These are phyloP conservation scores for Mormyrus hasselquistii DNA, from an alignment of 2,797 vertebrate species.

Conservation along the genomic window DNA sequence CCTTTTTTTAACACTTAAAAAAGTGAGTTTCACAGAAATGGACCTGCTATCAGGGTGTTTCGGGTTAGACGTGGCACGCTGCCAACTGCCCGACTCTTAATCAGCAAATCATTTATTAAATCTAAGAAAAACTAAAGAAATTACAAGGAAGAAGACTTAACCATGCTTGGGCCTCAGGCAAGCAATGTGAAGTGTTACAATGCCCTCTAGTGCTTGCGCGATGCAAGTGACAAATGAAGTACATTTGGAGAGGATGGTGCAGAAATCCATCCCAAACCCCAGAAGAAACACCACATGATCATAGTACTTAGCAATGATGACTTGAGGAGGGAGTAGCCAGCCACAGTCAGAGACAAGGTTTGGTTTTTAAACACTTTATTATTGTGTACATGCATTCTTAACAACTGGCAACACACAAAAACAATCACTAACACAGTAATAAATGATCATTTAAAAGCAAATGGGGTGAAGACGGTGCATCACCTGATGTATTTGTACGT, in stretches of 20 bases:
- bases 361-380: constrained; percentile 4
- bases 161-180: neutral
- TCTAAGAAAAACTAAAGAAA: neutral
- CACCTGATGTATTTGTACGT: neutral
- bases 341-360: neutral
- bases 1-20: neutral
- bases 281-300: neutral
- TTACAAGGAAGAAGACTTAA: neutral
- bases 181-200: constrained; percentile 16
- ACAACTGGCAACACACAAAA: neutral
- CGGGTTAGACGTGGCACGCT: neutral
- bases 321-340: neutral
- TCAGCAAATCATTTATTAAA: neutral
- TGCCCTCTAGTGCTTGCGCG: constrained; percentile 38
- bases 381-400: neutral
- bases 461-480: neutral
- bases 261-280: neutral
- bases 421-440: neutral
- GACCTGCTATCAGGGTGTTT: neutral
- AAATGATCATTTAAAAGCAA: neutral
- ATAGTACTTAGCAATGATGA: neutral
- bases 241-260: neutral
- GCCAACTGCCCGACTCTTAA: neutral
- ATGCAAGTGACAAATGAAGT: neutral
- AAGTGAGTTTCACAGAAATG: neutral